Evolutionary conservation across 2,797 vertebrate genomes (phyloP).

Genomic region (Intellagama lesueurii): DNA sequence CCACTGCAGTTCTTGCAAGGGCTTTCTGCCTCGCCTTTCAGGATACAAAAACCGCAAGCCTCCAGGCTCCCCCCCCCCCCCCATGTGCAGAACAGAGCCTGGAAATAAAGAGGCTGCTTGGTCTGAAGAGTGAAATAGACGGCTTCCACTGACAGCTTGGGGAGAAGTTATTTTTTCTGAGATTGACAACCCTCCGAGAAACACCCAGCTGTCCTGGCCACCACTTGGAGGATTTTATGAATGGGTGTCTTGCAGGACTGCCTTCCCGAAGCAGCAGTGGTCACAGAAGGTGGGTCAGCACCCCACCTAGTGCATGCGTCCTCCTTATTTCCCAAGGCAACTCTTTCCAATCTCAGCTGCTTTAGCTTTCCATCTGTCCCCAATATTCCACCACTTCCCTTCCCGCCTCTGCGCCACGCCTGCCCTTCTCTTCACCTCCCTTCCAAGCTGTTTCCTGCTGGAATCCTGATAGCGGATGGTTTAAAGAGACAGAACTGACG

Average conservation of each 20-base stretch:
- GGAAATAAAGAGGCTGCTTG: not conserved
- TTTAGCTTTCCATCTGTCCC: not conserved
- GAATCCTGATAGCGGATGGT: not conserved
- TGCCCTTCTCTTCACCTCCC: not conserved
- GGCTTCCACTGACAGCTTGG: not conserved
- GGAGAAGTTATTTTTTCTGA: too few species aligned
- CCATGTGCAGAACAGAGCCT: not conserved
- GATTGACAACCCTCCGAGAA: too few species aligned
- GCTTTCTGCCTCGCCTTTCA: not conserved
- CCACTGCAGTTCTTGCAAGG: too few species aligned
- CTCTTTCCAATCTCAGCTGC: not conserved
- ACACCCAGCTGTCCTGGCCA: too few species aligned
- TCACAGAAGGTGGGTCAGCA: not conserved
- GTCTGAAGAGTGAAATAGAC: not conserved
- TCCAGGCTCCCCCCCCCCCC: too few species aligned
- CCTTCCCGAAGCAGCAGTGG: not conserved
- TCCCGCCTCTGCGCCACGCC: not conserved
- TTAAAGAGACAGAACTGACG: not conserved
- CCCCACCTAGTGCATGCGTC: too few species aligned
- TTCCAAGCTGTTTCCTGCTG: not conserved
- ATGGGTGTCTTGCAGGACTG: too few species aligned
- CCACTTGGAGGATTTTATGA: too few species aligned
- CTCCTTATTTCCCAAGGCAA: not conserved
- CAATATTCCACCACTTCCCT: not conserved
- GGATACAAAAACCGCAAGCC: not conserved